Evolutionary conservation across 2,888 invertebrate species (phyloP).

Genomic region (Entomobrya multifasciata): DNA sequence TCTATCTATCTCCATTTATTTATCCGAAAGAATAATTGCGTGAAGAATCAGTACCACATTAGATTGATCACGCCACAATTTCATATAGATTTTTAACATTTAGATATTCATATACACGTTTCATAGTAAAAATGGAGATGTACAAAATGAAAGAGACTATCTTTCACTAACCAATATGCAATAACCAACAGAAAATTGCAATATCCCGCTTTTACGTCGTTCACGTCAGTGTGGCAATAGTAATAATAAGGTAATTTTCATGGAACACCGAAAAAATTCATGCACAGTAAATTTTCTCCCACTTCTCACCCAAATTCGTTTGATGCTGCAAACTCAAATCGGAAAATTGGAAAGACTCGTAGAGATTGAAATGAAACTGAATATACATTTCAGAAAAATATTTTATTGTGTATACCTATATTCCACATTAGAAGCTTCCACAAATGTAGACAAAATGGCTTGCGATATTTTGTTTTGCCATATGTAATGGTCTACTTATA

Average conservation of each 20-base stretch:
- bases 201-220: slow-evolving; percentile 1
- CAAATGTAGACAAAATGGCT: neutral
- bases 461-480: neutral
- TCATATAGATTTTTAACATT: too few species aligned
- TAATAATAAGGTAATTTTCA: slow-evolving; percentile 57
- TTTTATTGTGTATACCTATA: neutral
- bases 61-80: neutral
- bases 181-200: slow-evolving; percentile 14
- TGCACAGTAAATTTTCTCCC: neutral
- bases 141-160: neutral
- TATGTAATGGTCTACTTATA: too few species aligned
- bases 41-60: neutral
- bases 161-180: neutral
- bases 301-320: neutral
- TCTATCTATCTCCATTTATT: neutral
- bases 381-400: neutral
- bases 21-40: slow-evolving; percentile 19
- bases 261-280: neutral
- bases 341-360: neutral
- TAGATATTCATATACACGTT: neutral
- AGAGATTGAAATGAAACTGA: neutral
- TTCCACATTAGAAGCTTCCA: too few species aligned
- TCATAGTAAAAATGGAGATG: neutral
- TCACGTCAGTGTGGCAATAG: slow-evolving; percentile 14
- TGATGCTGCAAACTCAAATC: too few species aligned